These are phyloP conservation scores for Clarias gariepinus DNA, from an alignment of 2,113 vertebrate species.

Conservation along the genomic window DNA sequence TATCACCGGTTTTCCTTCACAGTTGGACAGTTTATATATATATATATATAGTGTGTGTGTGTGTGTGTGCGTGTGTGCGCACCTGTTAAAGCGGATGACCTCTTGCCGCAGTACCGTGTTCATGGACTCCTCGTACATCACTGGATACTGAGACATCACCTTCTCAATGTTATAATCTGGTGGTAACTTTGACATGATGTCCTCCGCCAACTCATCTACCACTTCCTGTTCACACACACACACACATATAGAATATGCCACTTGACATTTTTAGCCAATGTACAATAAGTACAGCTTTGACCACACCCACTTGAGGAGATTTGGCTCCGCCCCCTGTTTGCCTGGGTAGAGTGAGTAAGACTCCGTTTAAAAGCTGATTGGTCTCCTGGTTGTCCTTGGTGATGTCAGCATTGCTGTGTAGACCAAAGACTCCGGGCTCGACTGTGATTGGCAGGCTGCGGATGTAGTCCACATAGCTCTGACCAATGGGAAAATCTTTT, in stretches of 20 bases:
- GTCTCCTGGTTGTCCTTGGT: conserved; percentile 95
- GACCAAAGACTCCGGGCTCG: conserved; percentile 87
- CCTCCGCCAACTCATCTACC: conserved; percentile 83
- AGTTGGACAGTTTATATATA: background rate
- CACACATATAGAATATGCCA: background rate
- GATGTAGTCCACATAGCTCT: conserved; percentile 85
- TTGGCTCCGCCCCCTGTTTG: conserved; percentile 81
- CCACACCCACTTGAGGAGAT: conserved; percentile 82
- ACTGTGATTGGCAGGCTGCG: conserved; percentile 80
- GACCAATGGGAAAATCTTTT: conserved; percentile 2
- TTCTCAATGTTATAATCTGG: conserved; percentile 77
- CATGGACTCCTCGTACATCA: conserved; percentile 92
- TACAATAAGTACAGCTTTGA: background rate
- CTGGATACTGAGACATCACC: conserved; percentile 81
- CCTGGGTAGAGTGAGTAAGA: conserved; percentile 87
- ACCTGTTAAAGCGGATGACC: conserved; percentile 91
- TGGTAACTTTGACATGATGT: conserved; percentile 86
- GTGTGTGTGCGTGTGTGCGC: conserved; percentile 1
- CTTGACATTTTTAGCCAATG: background rate
- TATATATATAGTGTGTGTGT: too few relatives aligned
- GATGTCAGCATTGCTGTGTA: conserved; percentile 92
- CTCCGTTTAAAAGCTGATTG: conserved; percentile 85
- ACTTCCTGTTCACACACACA: conserved; percentile 74
- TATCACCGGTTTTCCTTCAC: background rate
- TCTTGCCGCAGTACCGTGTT: conserved; percentile 92